These are phyloP conservation scores for Caenorhabditis sp. DNA, from an alignment of 2,888 invertebrate genomes.

Conservation along the genomic window DNA sequence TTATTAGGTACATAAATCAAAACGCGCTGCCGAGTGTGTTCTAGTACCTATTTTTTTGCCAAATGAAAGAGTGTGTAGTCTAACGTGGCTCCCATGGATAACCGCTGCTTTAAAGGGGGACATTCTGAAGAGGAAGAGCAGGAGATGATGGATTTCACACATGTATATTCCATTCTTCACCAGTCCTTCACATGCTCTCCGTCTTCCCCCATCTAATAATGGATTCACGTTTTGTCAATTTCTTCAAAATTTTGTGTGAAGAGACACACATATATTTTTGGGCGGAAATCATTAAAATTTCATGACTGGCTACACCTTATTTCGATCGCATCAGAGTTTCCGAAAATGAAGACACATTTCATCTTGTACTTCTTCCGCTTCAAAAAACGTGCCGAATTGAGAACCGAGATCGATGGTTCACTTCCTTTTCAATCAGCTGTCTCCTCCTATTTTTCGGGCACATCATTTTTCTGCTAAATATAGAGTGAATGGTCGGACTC, in stretches of 20 bases:
- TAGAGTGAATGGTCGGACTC: too few relatives aligned
- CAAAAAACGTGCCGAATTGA: conserved; percentile 21
- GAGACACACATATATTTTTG: conserved; percentile 1
- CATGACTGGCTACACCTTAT: conserved; percentile 44
- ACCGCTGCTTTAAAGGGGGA: too few relatives aligned
- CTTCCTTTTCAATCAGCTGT: conserved; percentile 17
- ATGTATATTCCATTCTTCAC: too few relatives aligned
- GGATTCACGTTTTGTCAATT: not conserved
- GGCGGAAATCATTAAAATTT: conserved; percentile 45
- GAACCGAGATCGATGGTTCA: conserved; percentile 5
- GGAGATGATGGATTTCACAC: too few relatives aligned
- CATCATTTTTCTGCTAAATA: conserved; percentile 4
- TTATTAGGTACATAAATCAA: conserved; percentile 44
- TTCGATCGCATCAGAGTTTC: conserved; percentile 5
- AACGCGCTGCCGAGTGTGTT: conserved; percentile 3
- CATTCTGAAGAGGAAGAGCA: too few relatives aligned
- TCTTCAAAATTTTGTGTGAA: not conserved
- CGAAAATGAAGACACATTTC: too few relatives aligned
- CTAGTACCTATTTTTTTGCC: not conserved
- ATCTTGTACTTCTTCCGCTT: conserved; percentile 11
- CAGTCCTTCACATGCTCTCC: too few relatives aligned
- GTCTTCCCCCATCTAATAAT: not conserved
- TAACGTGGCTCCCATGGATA: too few relatives aligned
- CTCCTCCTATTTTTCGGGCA: not conserved
- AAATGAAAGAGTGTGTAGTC: not conserved